Evolutionary conservation across 1,140 invertebrate genomes (phyloP), one percentile per base, ranked within the genome.

Genomic region (Drosophila tani): DNA sequence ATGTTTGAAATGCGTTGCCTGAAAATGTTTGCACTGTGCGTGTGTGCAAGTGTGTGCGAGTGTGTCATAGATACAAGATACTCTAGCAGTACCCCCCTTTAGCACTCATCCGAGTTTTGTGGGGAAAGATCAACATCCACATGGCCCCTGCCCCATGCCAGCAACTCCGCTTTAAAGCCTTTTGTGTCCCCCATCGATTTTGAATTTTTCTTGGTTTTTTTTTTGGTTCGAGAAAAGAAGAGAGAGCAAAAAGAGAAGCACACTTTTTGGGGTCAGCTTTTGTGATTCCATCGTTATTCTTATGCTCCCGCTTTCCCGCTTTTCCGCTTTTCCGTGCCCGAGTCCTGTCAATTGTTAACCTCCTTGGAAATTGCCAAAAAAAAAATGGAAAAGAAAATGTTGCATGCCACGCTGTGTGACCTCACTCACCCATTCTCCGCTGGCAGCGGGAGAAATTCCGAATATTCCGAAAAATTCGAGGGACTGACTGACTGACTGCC

Each of bases 1-100:
- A 82, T 74, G 63, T 76, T 83, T 75, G 76, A 71, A 82, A 71
- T 71, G 58, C 68, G 68, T 63, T 64, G 79, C 70, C 64, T 76
- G 58, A 58, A 77, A 67, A 58, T 86, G 82, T 82, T 87, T 81
- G 68, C 73, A 65, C 75, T 79, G 64, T 62, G 43, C 50, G 15
- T 55, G 17, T 35, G 60, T 24, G 38, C 27, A 57, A 29, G 50
- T 47, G n/a, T n/a, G 51, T 29, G 43, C 57, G 58, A 75, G 55
- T 79, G 41, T 79, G 71, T 82, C 76, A 83, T 79, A 87, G 66
- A 82, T 69, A 82, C 49, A 63, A 55, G 51, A 59, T 60, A 73
- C 38, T 43, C 29, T 35, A 2, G 32, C 3, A 35, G 43, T 49
- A 12, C 38, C 15, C 45, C 38, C 40, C 32, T 7, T 19, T 5